Evolutionary conservation across 1,140 invertebrate genomes (phyloP).

Genomic region (Tetranychus urticae): DNA sequence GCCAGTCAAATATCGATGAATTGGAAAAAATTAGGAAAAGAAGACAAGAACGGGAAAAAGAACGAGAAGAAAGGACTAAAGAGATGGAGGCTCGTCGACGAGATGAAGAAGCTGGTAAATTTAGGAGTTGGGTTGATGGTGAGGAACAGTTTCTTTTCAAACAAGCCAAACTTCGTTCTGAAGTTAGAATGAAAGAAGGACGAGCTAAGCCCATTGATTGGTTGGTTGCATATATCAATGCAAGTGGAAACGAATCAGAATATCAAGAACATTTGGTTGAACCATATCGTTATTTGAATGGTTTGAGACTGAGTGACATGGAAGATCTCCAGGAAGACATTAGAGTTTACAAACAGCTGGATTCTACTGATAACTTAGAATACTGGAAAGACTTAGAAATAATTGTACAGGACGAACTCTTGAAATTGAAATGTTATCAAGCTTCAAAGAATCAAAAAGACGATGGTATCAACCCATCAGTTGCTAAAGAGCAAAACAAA

Average conservation of each 20-base stretch:
- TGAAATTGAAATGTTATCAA: slow-evolving; percentile 37
- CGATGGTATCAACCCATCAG: slow-evolving; percentile 79
- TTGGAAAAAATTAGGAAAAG: slow-evolving; percentile 60
- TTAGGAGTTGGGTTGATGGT: slow-evolving; percentile 76
- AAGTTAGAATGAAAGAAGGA: slow-evolving; percentile 72
- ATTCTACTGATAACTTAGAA: slow-evolving; percentile 51
- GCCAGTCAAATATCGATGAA: slow-evolving; percentile 56
- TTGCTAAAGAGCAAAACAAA: slow-evolving; percentile 61
- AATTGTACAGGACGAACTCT: slow-evolving; percentile 81
- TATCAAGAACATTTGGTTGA: slow-evolving; percentile 48
- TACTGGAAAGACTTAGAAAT: slow-evolving; percentile 95
- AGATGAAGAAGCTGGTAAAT: slow-evolving; percentile 79
- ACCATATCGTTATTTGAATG: slow-evolving; percentile 84
- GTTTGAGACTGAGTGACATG: slow-evolving; percentile 68
- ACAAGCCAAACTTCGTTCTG: slow-evolving; percentile 18
- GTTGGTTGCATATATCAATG: slow-evolving; percentile 77
- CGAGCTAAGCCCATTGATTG: slow-evolving; percentile 94
- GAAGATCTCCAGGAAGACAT: slow-evolving; percentile 95
- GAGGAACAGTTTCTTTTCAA: slow-evolving; percentile 25
- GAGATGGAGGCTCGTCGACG: slow-evolving; percentile 61
- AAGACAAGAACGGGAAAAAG: slow-evolving; percentile 60
- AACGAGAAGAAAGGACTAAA: slow-evolving; percentile 64
- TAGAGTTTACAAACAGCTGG: slow-evolving; percentile 35
- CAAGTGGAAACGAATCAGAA: background rate
- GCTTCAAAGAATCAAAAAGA: slow-evolving; percentile 29